phyloP scores from a whole-genome alignment of 2,797 vertebrate genomes.

The Otolemur crassicaudatus region DNA sequence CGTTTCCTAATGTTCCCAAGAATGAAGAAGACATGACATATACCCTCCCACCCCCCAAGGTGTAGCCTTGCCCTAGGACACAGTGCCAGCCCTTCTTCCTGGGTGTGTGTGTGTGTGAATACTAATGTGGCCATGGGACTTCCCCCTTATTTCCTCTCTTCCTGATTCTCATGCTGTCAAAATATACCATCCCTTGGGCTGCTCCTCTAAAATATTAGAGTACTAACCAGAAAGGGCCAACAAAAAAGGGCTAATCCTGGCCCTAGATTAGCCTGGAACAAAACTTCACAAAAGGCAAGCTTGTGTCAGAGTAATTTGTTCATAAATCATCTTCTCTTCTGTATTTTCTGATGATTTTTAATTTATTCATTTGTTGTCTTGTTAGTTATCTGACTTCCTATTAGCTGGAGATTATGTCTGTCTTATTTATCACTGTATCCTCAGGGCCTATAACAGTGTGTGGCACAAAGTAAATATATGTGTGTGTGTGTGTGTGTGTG shows the following conservation, averaged over 20 bases:
- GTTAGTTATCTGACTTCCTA: background rate
- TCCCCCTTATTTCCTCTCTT: constrained; percentile 30
- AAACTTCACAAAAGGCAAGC: background rate
- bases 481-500: no score
- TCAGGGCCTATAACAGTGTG: background rate
- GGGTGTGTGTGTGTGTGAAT: background rate
- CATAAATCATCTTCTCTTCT: constrained; percentile 11
- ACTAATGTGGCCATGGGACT: background rate
- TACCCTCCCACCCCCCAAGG: no score
- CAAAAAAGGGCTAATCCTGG: background rate
- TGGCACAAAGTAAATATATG: background rate
- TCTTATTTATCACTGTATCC: background rate
- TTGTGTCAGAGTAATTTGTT: background rate
- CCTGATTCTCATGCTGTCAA: constrained; percentile 33
- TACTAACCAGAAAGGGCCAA: background rate
- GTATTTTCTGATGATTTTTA: constrained; percentile 22
- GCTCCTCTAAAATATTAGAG: background rate
- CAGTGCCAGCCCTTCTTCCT: background rate
- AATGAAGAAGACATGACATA: background rate
- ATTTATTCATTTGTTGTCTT: constrained; percentile 17
- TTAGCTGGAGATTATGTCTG: background rate
- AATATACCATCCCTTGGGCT: background rate
- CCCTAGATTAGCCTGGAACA: background rate
- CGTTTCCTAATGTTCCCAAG: background rate
- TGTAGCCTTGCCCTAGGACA: background rate